phyloP scores from a whole-genome alignment of 2,113 vertebrate species.

The Mirza zaza region DNA sequence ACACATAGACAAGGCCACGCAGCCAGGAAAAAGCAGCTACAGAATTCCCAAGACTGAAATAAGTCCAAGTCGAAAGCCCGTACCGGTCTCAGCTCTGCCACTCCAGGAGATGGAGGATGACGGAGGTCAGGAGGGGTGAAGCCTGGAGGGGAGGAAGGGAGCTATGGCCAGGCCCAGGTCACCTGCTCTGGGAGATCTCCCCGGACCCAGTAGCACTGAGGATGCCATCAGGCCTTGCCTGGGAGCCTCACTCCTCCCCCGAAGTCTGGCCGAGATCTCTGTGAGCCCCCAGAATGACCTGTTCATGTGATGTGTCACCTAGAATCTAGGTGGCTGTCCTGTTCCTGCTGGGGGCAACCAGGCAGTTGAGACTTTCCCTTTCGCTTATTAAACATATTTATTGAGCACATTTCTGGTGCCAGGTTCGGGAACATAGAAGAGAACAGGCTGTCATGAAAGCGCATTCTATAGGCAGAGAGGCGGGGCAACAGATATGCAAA shows the following conservation, averaged over 20 bases:
- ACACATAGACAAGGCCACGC: not conserved
- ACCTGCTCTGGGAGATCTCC: not conserved
- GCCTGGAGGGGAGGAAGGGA: not conserved
- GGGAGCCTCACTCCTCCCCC: not conserved
- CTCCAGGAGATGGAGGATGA: not conserved
- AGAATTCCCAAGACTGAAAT: not conserved
- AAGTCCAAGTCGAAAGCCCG: not conserved
- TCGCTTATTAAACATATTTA: not conserved
- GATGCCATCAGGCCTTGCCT: not conserved
- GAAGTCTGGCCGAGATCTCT: not conserved
- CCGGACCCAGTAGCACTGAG: not conserved
- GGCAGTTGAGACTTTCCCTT: not conserved
- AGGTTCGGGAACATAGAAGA: not conserved
- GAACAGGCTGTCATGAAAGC: not conserved
- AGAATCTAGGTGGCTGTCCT: not conserved
- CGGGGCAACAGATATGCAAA: not conserved
- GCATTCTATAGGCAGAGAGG: not conserved
- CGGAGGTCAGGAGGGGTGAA: no score
- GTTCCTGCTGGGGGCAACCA: not conserved
- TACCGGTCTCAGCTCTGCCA: not conserved
- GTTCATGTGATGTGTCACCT: not conserved
- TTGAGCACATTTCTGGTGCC: not conserved
- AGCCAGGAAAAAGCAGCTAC: not conserved
- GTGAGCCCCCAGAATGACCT: not conserved
- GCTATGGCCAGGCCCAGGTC: accelerated